Percentiles rank a stretch among this genome's conserved stretches.
These are phyloP conservation scores for Cosmopolites sordidus DNA, from an alignment of 2,888 invertebrate genomes.

Conservation along the genomic window DNA sequence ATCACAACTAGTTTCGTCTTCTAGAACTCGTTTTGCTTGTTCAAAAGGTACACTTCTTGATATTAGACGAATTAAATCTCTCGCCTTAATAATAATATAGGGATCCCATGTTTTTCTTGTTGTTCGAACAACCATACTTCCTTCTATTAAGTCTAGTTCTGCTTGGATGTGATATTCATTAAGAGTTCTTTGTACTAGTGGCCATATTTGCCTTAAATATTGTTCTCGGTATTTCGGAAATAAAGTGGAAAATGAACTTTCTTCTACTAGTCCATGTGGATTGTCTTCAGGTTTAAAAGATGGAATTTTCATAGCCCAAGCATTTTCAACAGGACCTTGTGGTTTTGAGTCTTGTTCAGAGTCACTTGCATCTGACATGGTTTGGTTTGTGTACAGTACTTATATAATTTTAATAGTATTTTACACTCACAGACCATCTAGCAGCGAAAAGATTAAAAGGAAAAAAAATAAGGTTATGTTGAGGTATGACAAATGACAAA, in stretches of 20 bases:
- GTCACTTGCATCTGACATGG: slow-evolving; percentile 31
- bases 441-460: too few relatives aligned
- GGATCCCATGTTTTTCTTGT: slow-evolving; percentile 99
- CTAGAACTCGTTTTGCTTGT: slow-evolving; percentile 80
- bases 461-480: too few relatives aligned
- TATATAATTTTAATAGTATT: too few relatives aligned
- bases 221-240: slow-evolving; percentile 98
- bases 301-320: slow-evolving; percentile 83
- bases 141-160: slow-evolving; percentile 88
- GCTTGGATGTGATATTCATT: slow-evolving; percentile 75
- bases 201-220: slow-evolving; percentile 93
- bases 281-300: slow-evolving; percentile 86
- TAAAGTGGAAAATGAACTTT: slow-evolving; percentile 93
- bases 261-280: slow-evolving; percentile 80
- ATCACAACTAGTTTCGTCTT: slow-evolving; percentile 90
- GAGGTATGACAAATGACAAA: too few relatives aligned
- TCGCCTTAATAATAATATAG: slow-evolving; percentile 90
- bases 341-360: slow-evolving; percentile 32
- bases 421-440: too few relatives aligned
- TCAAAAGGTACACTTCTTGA: slow-evolving; percentile 96
- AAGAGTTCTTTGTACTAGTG: slow-evolving; percentile 82
- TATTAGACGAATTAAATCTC: slow-evolving; percentile 92
- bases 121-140: slow-evolving; percentile 91
- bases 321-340: slow-evolving; percentile 70
- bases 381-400: too few relatives aligned